These are phyloP conservation scores for Sesamia inferens DNA, from an alignment of 2,888 invertebrate species.

Conservation along the genomic window DNA sequence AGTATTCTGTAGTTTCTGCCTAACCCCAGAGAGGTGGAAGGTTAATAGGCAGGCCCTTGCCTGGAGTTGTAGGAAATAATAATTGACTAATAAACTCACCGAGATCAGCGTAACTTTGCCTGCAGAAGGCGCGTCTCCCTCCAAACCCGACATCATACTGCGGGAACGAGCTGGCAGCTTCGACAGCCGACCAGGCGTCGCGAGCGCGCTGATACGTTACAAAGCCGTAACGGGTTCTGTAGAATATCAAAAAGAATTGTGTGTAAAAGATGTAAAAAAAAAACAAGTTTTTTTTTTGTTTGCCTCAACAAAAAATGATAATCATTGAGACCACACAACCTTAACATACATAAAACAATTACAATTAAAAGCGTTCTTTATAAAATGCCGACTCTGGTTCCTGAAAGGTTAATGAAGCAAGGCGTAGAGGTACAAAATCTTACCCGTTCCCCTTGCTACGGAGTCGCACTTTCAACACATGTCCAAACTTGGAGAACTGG, in stretches of 20 bases:
- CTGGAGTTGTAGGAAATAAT: neutral
- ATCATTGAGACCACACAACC: neutral
- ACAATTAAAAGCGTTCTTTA: too few species aligned
- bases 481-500: constrained; percentile 94
- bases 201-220: constrained; percentile 95
- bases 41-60: neutral
- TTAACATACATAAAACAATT: neutral
- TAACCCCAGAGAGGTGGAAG: neutral
- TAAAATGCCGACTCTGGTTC: too few species aligned
- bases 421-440: constrained; percentile 45
- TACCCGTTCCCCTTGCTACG: constrained; percentile 96
- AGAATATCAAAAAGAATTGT: neutral
- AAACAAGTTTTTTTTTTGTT: neutral
- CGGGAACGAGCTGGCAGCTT: constrained; percentile 93
- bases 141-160: constrained; percentile 97
- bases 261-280: neutral
- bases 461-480: constrained; percentile 94
- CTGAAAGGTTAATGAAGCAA: neutral
- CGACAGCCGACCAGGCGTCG: constrained; percentile 96
- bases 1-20: neutral
- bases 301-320: neutral
- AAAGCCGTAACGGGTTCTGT: constrained; percentile 96
- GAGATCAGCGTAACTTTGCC: constrained; percentile 95
- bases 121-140: constrained; percentile 96
- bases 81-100: constrained; percentile 88